phyloP scores from a whole-genome alignment of 2,113 vertebrate genomes.

The Danionella cerebrum region DNA sequence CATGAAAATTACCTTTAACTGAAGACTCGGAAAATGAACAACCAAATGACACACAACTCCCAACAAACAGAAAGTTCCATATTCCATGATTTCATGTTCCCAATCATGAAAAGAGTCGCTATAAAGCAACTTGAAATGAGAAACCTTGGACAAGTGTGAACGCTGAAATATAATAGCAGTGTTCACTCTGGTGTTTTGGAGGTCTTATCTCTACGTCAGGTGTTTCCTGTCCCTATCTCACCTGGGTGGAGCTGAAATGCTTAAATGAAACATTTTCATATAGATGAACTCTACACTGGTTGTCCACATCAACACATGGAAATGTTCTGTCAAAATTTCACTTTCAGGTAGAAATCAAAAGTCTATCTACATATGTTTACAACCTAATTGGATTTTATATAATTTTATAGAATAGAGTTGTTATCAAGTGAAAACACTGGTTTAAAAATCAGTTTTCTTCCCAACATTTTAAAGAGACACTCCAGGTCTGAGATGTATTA shows the following conservation, averaged over 20 bases:
- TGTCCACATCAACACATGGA: not conserved
- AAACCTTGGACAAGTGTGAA: not conserved
- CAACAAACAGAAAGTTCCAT: not conserved
- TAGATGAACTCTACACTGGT: constrained; percentile 22
- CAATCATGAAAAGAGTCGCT: not conserved
- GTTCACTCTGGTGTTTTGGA: constrained; percentile 40
- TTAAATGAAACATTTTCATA: constrained; percentile 19
- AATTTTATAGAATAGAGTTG: too few species aligned
- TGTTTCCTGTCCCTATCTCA: constrained; percentile 38
- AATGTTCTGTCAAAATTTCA: too few species aligned
- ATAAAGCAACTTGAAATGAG: not conserved
- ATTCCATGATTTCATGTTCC: not conserved
- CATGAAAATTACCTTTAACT: not conserved
- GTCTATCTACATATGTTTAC: too few species aligned
- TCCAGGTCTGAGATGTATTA: constrained; percentile 22
- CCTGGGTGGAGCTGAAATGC: constrained; percentile 46
- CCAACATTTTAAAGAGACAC: too few species aligned
- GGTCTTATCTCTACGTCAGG: constrained; percentile 42
- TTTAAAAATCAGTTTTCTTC: too few species aligned
- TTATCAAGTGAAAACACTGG: not conserved
- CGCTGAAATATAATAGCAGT: not conserved
- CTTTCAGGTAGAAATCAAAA: too few species aligned
- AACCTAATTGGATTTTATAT: too few species aligned
- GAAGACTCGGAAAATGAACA: not conserved
- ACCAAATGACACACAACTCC: not conserved